phyloP scores from a whole-genome alignment of 2,113 vertebrate species.

The Actinemys pallida region DNA sequence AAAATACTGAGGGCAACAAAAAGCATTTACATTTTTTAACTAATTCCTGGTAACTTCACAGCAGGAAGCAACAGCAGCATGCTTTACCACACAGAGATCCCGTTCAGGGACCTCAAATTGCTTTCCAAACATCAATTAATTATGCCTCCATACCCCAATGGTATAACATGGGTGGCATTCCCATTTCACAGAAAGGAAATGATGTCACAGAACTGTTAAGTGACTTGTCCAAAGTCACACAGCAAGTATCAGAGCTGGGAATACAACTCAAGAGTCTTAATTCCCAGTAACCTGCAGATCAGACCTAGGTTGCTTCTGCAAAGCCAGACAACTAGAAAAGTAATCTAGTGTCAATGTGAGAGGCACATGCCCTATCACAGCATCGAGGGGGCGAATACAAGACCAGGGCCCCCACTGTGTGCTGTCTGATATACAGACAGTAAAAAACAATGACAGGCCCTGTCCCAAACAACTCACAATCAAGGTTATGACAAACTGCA shows the following conservation, averaged over 20 bases:
- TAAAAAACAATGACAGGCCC: too few species aligned
- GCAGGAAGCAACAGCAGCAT: background rate
- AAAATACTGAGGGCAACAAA: background rate
- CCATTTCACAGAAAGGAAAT: fast-evolving
- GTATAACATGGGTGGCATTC: background rate
- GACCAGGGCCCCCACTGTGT: fast-evolving
- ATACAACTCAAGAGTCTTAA: fast-evolving
- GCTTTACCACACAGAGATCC: background rate
- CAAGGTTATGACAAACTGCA: background rate
- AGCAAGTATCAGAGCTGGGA: fast-evolving
- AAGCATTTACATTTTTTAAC: background rate
- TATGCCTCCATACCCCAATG: fast-evolving
- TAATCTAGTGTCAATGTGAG: fast-evolving
- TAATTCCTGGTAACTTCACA: background rate
- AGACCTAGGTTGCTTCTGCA: background rate
- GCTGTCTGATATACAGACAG: fast-evolving
- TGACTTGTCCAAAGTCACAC: background rate
- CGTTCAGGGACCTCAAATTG: fast-evolving
- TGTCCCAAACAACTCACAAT: fast-evolving
- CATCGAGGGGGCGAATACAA: background rate
- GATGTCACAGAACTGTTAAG: fast-evolving
- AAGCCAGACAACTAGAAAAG: fast-evolving
- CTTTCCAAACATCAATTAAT: background rate
- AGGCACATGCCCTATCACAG: fast-evolving
- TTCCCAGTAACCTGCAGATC: fast-evolving